Evolutionary conservation across 2,888 invertebrate genomes (phyloP).

Genomic region (Phortica magna): DNA sequence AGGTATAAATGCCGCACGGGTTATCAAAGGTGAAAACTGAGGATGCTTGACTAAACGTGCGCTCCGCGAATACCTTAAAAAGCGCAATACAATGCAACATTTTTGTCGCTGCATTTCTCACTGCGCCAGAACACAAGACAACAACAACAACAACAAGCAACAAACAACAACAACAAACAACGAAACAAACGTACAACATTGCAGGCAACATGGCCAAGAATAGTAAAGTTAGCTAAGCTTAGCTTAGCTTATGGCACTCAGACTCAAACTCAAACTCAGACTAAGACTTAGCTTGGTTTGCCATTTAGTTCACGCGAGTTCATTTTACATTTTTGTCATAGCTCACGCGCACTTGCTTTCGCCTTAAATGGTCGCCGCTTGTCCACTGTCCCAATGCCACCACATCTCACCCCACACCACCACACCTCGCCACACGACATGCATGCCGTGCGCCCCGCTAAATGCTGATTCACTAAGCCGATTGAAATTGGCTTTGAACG

Average conservation of each 20-base stretch:
- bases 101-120: slow-evolving; percentile 20
- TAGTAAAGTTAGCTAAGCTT: background rate
- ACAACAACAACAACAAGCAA: background rate
- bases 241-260: background rate
- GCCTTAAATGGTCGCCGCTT: slow-evolving; percentile 24
- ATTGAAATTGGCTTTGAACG: slow-evolving; percentile 14
- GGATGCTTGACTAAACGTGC: slow-evolving; percentile 27
- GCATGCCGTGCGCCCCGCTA: too few relatives aligned
- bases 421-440: background rate
- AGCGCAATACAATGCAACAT: slow-evolving; percentile 29
- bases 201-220: background rate
- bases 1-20: slow-evolving; percentile 24
- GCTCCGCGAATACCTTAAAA: slow-evolving; percentile 29
- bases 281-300: background rate
- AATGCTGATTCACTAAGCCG: background rate
- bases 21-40: slow-evolving; percentile 31
- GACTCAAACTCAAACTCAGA: too few relatives aligned
- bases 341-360: slow-evolving; percentile 30
- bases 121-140: background rate
- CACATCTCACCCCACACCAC: background rate
- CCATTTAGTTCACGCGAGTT: slow-evolving; percentile 8
- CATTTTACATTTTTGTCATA: slow-evolving; percentile 38
- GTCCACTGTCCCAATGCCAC: background rate
- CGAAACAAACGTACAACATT: background rate
- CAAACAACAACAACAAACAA: slow-evolving; percentile 9